Conservation (phyloP, 2,797 vertebrate species). For the Ficedula albicollis region DNA sequence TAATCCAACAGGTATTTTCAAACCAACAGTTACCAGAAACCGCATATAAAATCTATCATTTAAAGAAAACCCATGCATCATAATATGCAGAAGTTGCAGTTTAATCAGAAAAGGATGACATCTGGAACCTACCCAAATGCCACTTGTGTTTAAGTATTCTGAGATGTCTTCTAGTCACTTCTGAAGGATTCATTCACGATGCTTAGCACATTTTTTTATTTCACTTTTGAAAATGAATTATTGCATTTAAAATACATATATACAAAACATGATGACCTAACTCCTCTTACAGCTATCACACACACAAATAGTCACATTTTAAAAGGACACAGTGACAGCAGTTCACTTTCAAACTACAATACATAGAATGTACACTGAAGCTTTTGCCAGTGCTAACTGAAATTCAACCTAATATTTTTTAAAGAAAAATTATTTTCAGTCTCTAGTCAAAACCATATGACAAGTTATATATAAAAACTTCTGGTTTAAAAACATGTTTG, state of each 20-base stretch:
- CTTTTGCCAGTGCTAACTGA: not conserved
- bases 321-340: not conserved
- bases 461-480: not conserved
- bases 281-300: not conserved
- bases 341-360: not conserved
- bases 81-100: not conserved
- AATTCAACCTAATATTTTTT: not conserved
- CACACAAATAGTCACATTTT: not conserved
- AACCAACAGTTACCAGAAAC: not conserved
- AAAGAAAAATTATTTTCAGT: not conserved
- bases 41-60: not conserved
- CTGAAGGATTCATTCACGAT: not conserved
- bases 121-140: rapidly evolving
- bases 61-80: not conserved
- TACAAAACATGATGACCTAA: not conserved
- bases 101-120: not conserved
- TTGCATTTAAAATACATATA: not conserved
- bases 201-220: not conserved
- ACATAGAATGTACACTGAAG: not conserved
- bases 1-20: not conserved
- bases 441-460: not conserved
- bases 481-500: not conserved
- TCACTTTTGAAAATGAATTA: not conserved
- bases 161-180: not conserved
- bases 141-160: not conserved